Evolutionary conservation across 2,888 invertebrate species (phyloP), one percentile per base, ranked within the genome.

Genomic region (Patella ulyssiponensis): DNA sequence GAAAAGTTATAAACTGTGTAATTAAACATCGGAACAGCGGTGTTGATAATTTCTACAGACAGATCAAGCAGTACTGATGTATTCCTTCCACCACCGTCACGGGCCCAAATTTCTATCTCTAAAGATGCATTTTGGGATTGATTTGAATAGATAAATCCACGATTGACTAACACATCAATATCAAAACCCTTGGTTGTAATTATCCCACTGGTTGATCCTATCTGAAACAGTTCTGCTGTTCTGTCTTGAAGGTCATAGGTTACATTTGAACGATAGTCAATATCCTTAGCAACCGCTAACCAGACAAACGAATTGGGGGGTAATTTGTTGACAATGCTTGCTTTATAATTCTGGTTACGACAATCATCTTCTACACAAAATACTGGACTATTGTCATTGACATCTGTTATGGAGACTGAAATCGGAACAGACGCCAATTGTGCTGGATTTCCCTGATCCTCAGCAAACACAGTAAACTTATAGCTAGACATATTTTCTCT

Each of bases 301-400:
- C 79, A 76, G 3, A 85, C 77, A 17, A 81, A 79, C 12, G 80
- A 78, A 14, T 78, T 78, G 1, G 80, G 58, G 14, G 83, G 85
- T 2, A 83, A 82, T 72, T 79, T 79, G 58, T 84, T 83, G 20
- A 84, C 53, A 69, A 85, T 78, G 69, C 69, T 80, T 1, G 75
- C 80, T 14, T 33, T 80, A 71, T 71, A 71, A 11, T 64, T 69
- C 52, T 73, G 74, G 20, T 74, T 79, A 1, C 27, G 20, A 14
- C 64, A 71, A 51, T 70, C 75, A 12, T 79, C 71, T 12, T 80
- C 79, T 73, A 74, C 64, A 64, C 79, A 81, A 74, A 85, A 85
- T 44, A 76, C 69, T 3, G 83, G 83, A 3, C 9, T 44, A 71
- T 79, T 77, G 69, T 81, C 80, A 69, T 79, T 80, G 3, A 52